Conservation (phyloP, 2,797 vertebrate genomes). For the Merluccius polli region DNA sequence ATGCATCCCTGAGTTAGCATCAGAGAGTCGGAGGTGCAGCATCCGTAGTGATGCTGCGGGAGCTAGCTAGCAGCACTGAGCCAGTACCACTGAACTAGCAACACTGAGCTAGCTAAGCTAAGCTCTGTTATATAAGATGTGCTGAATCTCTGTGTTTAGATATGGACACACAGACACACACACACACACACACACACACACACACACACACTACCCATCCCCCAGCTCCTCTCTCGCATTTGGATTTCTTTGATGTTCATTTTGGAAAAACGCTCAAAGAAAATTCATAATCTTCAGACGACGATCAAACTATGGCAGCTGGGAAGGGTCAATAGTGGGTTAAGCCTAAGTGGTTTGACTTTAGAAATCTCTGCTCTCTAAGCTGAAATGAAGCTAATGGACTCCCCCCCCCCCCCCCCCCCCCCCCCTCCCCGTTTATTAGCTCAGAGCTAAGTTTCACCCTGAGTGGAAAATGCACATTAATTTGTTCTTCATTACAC, state of each 20-base stretch:
- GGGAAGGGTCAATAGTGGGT: neutral
- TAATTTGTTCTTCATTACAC: neutral
- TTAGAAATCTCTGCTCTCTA: neutral
- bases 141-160: slow-evolving; percentile 14
- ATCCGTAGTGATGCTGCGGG: slow-evolving; percentile 11
- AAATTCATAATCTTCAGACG: slow-evolving; percentile 14
- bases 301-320: slow-evolving; percentile 1
- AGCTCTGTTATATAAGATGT: slow-evolving; percentile 32
- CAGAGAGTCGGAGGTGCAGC: slow-evolving; percentile 33
- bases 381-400: slow-evolving; percentile 1
- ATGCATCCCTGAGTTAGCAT: slow-evolving; percentile 10
- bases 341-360: neutral
- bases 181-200: neutral
- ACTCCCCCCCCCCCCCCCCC: too few species aligned
- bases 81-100: neutral
- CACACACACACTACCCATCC: neutral
- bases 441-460: neutral
- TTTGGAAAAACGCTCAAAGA: slow-evolving; percentile 21
- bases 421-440: neutral
- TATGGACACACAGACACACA: slow-evolving; percentile 4
- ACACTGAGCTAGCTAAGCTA: neutral
- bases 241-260: slow-evolving; percentile 49
- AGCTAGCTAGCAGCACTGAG: neutral
- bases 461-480: neutral
- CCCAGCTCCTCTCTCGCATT: slow-evolving; percentile 25